Evolutionary conservation across 2,797 vertebrate species (phyloP).

Genomic region (Buceros bicornis): DNA sequence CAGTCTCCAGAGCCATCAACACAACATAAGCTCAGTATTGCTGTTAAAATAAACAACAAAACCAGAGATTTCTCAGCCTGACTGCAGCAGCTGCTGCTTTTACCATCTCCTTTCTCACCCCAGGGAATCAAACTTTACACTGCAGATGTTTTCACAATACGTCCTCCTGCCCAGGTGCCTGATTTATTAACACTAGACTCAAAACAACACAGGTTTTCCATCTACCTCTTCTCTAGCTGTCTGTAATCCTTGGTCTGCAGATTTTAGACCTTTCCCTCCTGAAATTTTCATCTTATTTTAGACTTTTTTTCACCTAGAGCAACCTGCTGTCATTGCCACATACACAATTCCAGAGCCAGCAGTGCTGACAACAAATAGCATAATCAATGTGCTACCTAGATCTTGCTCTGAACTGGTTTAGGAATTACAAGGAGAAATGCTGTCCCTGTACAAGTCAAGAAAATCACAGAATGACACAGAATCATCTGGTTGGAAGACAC

Average conservation of each 20-base stretch:
- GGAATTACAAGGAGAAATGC: constrained; percentile 5
- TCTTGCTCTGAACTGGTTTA: not conserved
- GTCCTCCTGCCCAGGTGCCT: fast-evolving
- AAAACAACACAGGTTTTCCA: not conserved
- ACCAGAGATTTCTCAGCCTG: not conserved
- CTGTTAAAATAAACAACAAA: constrained; percentile 15
- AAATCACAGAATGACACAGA: not conserved
- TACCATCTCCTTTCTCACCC: not conserved
- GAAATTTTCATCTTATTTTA: not conserved
- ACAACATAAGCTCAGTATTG: not conserved
- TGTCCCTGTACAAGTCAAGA: not conserved
- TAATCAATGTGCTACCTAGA: not conserved
- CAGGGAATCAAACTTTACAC: not conserved
- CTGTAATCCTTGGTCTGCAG: not conserved
- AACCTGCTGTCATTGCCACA: not conserved
- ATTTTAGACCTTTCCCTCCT: not conserved
- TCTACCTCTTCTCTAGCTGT: not conserved
- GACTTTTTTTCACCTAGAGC: not conserved
- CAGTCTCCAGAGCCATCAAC: not conserved
- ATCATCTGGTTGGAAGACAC: too few relatives aligned
- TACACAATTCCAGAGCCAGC: not conserved
- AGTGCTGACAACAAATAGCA: not conserved
- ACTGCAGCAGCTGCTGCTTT: constrained; percentile 8
- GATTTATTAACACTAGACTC: not conserved
- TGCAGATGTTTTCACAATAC: not conserved